Evolutionary conservation across 2,888 invertebrate genomes (phyloP), one percentile per base, ranked within the genome.

Genomic region (Xanthorhoe spadicearia): DNA sequence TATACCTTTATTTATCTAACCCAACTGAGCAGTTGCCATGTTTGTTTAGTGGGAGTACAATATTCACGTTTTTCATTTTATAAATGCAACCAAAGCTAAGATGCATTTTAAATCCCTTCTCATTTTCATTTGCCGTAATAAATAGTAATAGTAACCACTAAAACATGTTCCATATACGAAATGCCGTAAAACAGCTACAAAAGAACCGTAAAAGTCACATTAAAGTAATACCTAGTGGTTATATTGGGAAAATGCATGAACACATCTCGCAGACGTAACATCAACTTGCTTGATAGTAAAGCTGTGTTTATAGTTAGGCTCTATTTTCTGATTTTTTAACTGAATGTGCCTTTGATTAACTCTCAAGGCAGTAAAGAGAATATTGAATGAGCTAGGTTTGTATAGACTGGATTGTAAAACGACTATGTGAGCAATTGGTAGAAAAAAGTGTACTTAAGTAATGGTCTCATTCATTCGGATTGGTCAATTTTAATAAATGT

Each of bases 131-230:
- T 48, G 38, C 38, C 13, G 38, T 43, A 13, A 43, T 43, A 43
- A 43, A 43, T 43, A 43, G 38, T 43, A 43, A 10, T 54, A 53
- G 48, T 61, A 61, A 48, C 53, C 58, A 58, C 61, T 57, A 18
- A 53, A 58, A 56, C 56, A 59, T 53, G 48, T 64, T 63, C 19
- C 32, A 28, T 46, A 52, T 48, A 61, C 58, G 49, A 49, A 52
- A 43, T 15, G 23, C 49, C 65, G 54, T 70, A 65, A 70, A 70
- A 63, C 50, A 52, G 66, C 64, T 50, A 55, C 65, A 65, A 66
- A 70, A 62, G 49, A 53, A 65, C 59, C 64, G 56, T 72, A 70
- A 72, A 72, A 61, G 59, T 48, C 49, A 64, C 68, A 58, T 43
- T 58, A 67, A 71, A 54, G 57, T 55, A 55, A 61, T 52, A 57